Conservation (phyloP, 2,888 invertebrate species). For the Tenthredo distinguenda region DNA sequence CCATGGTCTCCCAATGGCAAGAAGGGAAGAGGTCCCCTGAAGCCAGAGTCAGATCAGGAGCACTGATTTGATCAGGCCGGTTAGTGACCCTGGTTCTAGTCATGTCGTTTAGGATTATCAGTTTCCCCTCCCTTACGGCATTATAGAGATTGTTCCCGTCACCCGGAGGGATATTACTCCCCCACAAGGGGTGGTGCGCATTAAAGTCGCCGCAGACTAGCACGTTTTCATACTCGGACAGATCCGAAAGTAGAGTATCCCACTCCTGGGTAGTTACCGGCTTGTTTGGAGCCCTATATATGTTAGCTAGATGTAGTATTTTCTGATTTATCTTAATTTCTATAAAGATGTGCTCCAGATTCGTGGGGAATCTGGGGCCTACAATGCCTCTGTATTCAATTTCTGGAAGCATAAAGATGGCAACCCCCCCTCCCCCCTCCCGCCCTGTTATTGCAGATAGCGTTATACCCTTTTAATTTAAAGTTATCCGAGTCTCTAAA, state of each 20-base stretch:
- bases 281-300: neutral
- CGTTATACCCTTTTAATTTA: too few species aligned
- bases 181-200: neutral
- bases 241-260: neutral
- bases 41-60: neutral
- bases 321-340: neutral
- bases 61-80: neutral
- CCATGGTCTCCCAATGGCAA: neutral
- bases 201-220: neutral
- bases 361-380: rapidly evolving
- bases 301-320: neutral
- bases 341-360: neutral
- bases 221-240: neutral
- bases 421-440: neutral
- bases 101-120: neutral
- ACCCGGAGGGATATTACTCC: neutral
- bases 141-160: neutral
- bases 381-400: neutral
- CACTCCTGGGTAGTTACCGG: neutral
- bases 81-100: neutral
- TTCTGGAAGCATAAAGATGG: too few species aligned
- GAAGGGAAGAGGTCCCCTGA: neutral
- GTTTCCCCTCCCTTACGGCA: neutral
- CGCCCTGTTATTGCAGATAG: neutral
- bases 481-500: too few species aligned